Evolutionary conservation across 2,888 invertebrate species (phyloP).

Genomic region (Polyommatus iphigenia): DNA sequence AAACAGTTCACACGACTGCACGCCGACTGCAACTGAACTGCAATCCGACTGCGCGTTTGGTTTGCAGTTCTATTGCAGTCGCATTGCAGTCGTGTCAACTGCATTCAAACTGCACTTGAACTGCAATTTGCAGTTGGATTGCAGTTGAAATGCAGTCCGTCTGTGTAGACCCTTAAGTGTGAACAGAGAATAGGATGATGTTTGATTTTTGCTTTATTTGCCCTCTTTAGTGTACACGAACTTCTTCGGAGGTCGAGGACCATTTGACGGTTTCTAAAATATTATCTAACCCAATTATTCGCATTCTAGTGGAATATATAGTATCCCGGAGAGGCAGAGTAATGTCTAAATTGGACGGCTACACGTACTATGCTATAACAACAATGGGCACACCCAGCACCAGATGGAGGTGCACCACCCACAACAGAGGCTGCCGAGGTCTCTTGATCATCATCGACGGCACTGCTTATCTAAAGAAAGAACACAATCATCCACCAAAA

Average conservation of each 20-base stretch:
- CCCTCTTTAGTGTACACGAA: too few species aligned
- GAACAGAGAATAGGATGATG: too few species aligned
- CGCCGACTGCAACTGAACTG: too few species aligned
- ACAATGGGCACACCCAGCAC: neutral
- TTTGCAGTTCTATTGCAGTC: too few species aligned
- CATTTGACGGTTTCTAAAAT: neutral
- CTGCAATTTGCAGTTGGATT: too few species aligned
- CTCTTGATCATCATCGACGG: neutral
- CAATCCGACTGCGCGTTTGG: too few species aligned
- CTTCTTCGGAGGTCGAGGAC: neutral
- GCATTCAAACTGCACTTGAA: too few species aligned
- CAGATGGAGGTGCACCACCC: conserved; percentile 45
- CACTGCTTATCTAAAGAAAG: neutral
- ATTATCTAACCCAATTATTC: neutral
- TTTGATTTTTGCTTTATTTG: too few species aligned
- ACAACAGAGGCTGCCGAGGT: conserved; percentile 33
- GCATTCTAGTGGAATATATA: conserved; percentile 40
- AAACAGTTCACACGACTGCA: too few species aligned
- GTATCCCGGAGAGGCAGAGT: conserved; percentile 44
- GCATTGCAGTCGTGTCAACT: too few species aligned
- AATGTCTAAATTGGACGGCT: conserved; percentile 44
- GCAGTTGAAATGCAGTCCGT: too few species aligned
- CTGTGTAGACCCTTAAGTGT: too few species aligned
- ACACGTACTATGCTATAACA: conserved; percentile 41
- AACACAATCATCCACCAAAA: neutral